Conservation (phyloP, 2,113 vertebrate species). For the Tetraodon nigroviridis region DNA sequence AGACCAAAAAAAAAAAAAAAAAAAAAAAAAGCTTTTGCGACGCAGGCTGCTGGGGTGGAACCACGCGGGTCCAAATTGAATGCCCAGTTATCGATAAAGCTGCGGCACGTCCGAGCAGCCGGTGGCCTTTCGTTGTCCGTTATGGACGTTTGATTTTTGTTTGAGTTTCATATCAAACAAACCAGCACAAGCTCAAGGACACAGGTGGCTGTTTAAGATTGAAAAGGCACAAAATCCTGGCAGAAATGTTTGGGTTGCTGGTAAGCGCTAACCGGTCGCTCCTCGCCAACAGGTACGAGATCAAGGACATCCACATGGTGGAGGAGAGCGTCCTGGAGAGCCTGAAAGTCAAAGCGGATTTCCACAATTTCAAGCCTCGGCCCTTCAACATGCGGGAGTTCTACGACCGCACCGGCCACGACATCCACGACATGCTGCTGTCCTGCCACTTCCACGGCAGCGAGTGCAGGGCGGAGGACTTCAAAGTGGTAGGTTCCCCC, state of each 20-base stretch:
- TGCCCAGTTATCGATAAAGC: neutral
- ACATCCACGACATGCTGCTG: slow-evolving; percentile 93
- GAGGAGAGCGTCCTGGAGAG: slow-evolving; percentile 93
- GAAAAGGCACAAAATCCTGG: no score
- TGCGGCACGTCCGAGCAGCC: no score
- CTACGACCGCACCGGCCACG: slow-evolving; percentile 91
- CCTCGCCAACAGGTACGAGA: slow-evolving; percentile 82
- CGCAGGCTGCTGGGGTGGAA: slow-evolving; percentile 6
- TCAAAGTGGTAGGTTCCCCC: slow-evolving; percentile 91
- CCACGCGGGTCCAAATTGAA: slow-evolving; percentile 18
- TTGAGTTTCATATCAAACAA: no score
- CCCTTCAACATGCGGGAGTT: slow-evolving; percentile 99
- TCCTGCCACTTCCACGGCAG: slow-evolving; percentile 89
- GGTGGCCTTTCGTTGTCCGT: no score
- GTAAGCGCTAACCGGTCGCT: neutral
- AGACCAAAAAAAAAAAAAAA: no score
- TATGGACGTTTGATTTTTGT: no score
- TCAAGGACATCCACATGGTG: slow-evolving; percentile 89
- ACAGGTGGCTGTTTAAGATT: no score
- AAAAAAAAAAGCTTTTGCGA: slow-evolving; percentile 33
- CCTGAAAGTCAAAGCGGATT: slow-evolving; percentile 91
- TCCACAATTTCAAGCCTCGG: slow-evolving; percentile 93
- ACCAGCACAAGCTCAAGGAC: no score
- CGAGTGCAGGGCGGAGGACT: slow-evolving; percentile 86
- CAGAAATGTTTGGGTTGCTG: no score